A percentile compares a stretch with the other conserved stretches of the same genome.
phyloP scores from a whole-genome alignment of 1,140 invertebrate species.

The Tribolium madens region DNA sequence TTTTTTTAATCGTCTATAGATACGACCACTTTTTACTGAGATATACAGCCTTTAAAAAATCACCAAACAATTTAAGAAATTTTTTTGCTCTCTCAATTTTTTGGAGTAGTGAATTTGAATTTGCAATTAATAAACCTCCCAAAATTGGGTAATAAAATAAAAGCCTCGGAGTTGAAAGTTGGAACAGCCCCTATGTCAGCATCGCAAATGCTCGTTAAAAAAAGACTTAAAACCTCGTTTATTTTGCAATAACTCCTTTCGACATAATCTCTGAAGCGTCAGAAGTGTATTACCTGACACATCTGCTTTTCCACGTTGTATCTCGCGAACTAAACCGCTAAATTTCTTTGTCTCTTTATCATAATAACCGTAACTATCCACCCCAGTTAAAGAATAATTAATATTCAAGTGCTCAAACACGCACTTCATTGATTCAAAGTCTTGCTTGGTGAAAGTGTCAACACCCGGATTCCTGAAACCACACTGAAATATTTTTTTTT shows the following conservation, averaged over 20 bases:
- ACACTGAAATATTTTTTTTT: neutral
- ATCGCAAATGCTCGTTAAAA: neutral
- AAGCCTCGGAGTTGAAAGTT: no score
- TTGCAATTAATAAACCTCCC: no score
- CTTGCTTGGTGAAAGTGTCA: conserved; percentile 20
- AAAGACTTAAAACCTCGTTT: conserved; percentile 31
- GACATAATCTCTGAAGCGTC: conserved; percentile 19
- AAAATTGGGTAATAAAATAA: no score
- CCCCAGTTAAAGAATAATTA: conserved; percentile 41
- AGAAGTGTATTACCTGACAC: conserved; percentile 45
- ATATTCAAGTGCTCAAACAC: conserved; percentile 49
- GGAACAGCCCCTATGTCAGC: no score
- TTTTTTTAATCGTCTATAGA: no score
- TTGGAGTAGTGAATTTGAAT: no score
- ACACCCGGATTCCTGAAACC: neutral
- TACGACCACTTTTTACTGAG: no score
- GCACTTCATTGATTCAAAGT: neutral
- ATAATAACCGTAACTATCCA: conserved; percentile 50
- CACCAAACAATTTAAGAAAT: no score
- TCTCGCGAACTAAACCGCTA: conserved; percentile 46
- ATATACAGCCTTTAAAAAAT: no score
- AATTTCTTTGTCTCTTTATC: conserved; percentile 46
- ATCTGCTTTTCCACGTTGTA: conserved; percentile 46
- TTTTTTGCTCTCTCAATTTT: no score
- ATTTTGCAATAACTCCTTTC: conserved; percentile 16